Base-by-base conservation (phyloP, 2,888 invertebrate species). In the Apocheima hispidaria region DNA sequence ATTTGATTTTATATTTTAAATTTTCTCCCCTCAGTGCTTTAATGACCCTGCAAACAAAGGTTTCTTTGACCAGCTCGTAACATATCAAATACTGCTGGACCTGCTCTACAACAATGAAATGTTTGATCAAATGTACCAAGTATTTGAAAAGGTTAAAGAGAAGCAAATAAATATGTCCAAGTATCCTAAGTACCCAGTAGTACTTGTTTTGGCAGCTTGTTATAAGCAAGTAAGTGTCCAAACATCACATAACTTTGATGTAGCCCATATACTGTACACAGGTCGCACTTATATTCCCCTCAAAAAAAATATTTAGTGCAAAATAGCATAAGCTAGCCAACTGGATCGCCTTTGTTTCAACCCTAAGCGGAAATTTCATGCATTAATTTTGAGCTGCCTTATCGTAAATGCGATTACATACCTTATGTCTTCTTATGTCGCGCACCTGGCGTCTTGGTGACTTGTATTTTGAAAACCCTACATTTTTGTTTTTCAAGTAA, bases 11-110 rank as follows among this genome's bases (percentile, higher is more conserved):
- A n/a, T n/a, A n/a, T n/a, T n/a, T n/a, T n/a, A n/a, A n/a, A n/a
- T 52, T 41, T 33, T 53, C 20, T 38, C 4, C 35, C 48, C 93
- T 50, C 82, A 95, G 94, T 94, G 94, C 65, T 96, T 96, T 75
- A 93, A 94, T 68, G 93, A 95, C 68, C 93, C 94, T 1, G 87
- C 88, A 41, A 87, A 96, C 28, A 82, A 83, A 16, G 94, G 94
- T 6, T 95, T 97, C 77, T 97, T 97, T 81, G 95, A 96, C 78
- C 97, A 97, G 78, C 75, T 95, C 12, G 88, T 94, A 4, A 90
- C 94, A 0, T 95, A 94, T 74, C 95, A 96, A 74, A 87, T 97
- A 57, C 78, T 97, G 1, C 83, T 97, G 75, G 96, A 96, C 84
- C 86, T 97, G 2, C 85, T 97, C 0, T 96, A 94, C 77, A 94